phyloP scores from a whole-genome alignment of 2,113 vertebrate species.

The Istiophorus platypterus region DNA sequence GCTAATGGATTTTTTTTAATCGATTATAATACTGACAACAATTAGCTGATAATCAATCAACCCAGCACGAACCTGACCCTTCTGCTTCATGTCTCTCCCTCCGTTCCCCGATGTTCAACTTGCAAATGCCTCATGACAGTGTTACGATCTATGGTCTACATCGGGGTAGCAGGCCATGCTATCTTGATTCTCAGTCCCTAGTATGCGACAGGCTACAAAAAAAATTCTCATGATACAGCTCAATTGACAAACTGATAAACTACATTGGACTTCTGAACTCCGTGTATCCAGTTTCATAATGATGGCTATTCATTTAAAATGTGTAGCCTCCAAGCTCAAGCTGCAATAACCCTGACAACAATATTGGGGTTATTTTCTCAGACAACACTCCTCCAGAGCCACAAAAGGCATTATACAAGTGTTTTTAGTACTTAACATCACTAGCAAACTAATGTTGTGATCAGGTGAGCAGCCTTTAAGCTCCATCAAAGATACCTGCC shows the following conservation, averaged over 20 bases:
- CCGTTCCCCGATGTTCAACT: no score
- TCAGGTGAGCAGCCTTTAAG: neutral
- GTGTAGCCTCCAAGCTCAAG: neutral
- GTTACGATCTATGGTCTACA: neutral
- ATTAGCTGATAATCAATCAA: no score
- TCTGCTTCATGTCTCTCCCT: no score
- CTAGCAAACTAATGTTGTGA: neutral
- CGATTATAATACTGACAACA: no score
- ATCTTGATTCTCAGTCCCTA: neutral
- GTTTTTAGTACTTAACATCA: neutral
- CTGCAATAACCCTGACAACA: no score
- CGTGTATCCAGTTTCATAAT: neutral
- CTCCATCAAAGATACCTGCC: neutral
- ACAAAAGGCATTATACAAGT: neutral
- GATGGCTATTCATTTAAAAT: neutral
- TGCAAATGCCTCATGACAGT: no score
- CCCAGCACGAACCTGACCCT: no score
- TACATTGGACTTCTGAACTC: neutral
- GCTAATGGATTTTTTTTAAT: no score
- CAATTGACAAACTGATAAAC: neutral
- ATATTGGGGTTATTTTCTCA: neutral
- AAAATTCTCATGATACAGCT: neutral
- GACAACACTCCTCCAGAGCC: neutral
- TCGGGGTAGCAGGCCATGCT: neutral
- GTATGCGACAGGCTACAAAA: neutral